Percentiles rank a stretch among this genome's conserved stretches.
These are phyloP conservation scores for Hypomesus transpacificus DNA, from an alignment of 2,113 vertebrate genomes.

Conservation along the genomic window DNA sequence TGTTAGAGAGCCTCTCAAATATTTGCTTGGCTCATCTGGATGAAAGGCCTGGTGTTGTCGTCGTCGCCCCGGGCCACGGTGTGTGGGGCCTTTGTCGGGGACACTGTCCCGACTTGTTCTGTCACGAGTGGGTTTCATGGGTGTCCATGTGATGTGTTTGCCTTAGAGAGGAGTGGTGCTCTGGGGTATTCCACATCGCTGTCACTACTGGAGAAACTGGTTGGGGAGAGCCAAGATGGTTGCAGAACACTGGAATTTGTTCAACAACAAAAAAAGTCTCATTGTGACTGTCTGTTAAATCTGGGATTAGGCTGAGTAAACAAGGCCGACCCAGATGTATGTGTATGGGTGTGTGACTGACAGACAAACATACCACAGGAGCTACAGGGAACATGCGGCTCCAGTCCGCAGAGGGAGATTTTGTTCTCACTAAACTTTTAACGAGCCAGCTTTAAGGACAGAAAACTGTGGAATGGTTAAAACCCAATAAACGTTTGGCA, in stretches of 20 bases:
- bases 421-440: neutral
- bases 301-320: too few species aligned
- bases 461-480: neutral
- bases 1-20: constrained; percentile 25
- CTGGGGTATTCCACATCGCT: too few species aligned
- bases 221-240: too few species aligned
- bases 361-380: neutral
- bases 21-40: constrained; percentile 42
- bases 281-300: too few species aligned
- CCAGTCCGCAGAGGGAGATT: neutral
- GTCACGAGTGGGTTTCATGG: neutral
- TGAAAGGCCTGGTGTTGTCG: constrained; percentile 3
- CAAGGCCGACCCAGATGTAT: too few species aligned
- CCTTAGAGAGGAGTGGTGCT: neutral
- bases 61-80: neutral
- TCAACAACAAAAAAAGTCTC: too few species aligned
- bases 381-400: neutral
- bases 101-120: neutral
- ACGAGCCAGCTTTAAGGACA: constrained; percentile 7
- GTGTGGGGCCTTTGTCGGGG: neutral
- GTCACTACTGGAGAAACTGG: too few species aligned
- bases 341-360: neutral
- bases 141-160: neutral
- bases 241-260: too few species aligned
- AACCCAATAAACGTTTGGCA: constrained; percentile 1